Evolutionary conservation across 2,113 vertebrate species (phyloP), one percentile per base, ranked within the genome.

Genomic region (Xiphophorus couchianus): DNA sequence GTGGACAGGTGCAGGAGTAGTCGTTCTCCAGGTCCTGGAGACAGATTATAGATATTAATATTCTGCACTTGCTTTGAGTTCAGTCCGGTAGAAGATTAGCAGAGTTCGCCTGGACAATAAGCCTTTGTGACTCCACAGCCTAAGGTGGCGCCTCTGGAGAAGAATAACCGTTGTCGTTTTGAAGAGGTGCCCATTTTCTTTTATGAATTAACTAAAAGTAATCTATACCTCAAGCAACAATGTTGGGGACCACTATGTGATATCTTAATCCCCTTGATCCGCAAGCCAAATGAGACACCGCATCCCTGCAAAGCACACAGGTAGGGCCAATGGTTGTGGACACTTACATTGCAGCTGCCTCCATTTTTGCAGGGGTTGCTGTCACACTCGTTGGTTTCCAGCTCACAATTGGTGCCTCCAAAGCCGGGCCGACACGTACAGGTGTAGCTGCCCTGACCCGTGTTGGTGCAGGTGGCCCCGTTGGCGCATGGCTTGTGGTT

Each of bases 291-390:
- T 17, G 42, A 10, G 42, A 44, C 42, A 5, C 42, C 15, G 3
- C 15, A 17, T 48, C 15, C 17, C 44, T 19, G 17, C 4, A 48
- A 7, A 19, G 17, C 44, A 48, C 44, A 19, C 14, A 48, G 44
- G 44, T 48, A 19, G 14, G 17, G 44, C 44, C 44, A 48, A 19
- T 19, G 17, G 44, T 48, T 48, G 44, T 2, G 51, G 61, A 39
- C 29, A 78, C 96, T 94, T 88, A 98, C 97, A 2, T 93, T 96
- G 71, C 97, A 98, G 89, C 97, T 98, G 87, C 97, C 97, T 61
- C 97, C 96, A 0, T 97, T 98, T 91, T 96, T 95, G 93, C 97
- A 98, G 0, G 97, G 97, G 90, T 96, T 96, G 87, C 95, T 96
- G 69, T 96, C 96, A 15, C 96, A 97, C 80, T 96, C 95, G 33